A percentile compares a stretch with the other conserved stretches of the same genome.
These are phyloP conservation scores for Latheticus oryzae DNA, from an alignment of 2,888 invertebrate genomes.

Conservation along the genomic window DNA sequence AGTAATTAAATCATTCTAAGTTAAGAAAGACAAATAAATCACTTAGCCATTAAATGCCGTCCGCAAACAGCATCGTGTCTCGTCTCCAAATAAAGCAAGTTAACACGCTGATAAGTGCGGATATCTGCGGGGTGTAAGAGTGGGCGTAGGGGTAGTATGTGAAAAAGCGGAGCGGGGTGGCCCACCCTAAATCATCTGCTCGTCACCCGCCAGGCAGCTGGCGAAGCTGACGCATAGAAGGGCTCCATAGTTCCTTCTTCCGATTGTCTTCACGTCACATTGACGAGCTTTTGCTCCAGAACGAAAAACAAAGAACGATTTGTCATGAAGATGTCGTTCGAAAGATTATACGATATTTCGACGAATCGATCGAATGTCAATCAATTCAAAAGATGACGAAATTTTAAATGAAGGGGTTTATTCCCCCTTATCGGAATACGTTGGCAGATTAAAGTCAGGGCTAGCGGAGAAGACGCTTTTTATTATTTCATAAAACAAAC, in stretches of 20 bases:
- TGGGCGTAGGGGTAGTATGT: constrained; percentile 40
- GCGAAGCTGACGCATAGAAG: constrained; percentile 55
- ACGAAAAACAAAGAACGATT: constrained; percentile 45
- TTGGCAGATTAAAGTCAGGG: constrained; percentile 15
- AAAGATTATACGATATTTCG: constrained; percentile 30
- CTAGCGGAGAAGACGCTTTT: constrained; percentile 2
- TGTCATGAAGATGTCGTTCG: constrained; percentile 43
- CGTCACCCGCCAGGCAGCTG: constrained; percentile 60
- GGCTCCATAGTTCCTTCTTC: constrained; percentile 21
- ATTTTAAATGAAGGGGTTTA: constrained; percentile 10
- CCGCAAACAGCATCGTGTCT: constrained; percentile 29
- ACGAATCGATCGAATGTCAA: constrained; percentile 29
- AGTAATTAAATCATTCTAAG: constrained; percentile 38
- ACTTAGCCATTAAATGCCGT: constrained; percentile 30
- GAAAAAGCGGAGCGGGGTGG: constrained; percentile 45
- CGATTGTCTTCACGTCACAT: constrained; percentile 22
- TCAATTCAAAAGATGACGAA: constrained; percentile 15
- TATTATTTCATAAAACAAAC: constrained; percentile 24
- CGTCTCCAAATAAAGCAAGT: constrained; percentile 38
- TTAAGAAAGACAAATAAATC: constrained; percentile 43
- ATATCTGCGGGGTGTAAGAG: constrained; percentile 44
- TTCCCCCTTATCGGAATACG: constrained; percentile 18
- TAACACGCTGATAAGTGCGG: constrained; percentile 50
- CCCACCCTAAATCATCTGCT: constrained; percentile 60
- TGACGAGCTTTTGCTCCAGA: too few relatives aligned